Conservation (phyloP, 2,888 invertebrate genomes). For the Protodeltote pygarga region DNA sequence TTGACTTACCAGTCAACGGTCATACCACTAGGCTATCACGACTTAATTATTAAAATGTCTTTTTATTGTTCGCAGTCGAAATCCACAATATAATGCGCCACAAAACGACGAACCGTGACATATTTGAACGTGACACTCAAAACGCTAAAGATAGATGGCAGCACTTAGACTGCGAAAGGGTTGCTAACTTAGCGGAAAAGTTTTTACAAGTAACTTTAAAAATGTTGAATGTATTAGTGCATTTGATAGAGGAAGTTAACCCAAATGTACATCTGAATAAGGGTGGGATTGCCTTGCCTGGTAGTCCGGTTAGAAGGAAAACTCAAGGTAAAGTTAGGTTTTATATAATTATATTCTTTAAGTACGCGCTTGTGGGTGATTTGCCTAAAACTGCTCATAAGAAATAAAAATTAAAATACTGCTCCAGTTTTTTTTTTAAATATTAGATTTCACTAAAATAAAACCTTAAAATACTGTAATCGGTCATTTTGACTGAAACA, state of each 20-base stretch:
- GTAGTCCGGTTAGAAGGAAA: conserved; percentile 85
- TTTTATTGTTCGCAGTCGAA: conserved; percentile 68
- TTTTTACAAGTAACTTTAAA: conserved; percentile 90
- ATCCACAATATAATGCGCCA: conserved; percentile 78
- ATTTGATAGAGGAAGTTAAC: conserved; percentile 90
- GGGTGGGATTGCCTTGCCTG: conserved; percentile 83
- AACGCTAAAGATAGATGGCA: conserved; percentile 72
- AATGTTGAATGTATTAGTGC: conserved; percentile 91
- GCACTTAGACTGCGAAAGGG: conserved; percentile 69
- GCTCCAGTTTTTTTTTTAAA: not conserved
- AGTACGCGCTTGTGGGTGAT: too few species aligned
- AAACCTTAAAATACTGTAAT: too few species aligned
- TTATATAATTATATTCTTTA: too few species aligned
- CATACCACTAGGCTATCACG: too few species aligned
- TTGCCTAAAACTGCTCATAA: too few species aligned
- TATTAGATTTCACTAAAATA: too few species aligned
- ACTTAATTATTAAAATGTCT: too few species aligned
- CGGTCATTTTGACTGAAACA: too few species aligned
- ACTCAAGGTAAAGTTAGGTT: conserved; percentile 67
- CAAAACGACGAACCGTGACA: conserved; percentile 70
- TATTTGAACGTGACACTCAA: conserved; percentile 76
- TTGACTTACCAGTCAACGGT: too few species aligned
- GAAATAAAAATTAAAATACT: too few species aligned
- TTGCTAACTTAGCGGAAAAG: conserved; percentile 87
- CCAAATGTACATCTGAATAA: conserved; percentile 84